phyloP scores from a whole-genome alignment of 2,113 vertebrate genomes.

The Axis porcinus region DNA sequence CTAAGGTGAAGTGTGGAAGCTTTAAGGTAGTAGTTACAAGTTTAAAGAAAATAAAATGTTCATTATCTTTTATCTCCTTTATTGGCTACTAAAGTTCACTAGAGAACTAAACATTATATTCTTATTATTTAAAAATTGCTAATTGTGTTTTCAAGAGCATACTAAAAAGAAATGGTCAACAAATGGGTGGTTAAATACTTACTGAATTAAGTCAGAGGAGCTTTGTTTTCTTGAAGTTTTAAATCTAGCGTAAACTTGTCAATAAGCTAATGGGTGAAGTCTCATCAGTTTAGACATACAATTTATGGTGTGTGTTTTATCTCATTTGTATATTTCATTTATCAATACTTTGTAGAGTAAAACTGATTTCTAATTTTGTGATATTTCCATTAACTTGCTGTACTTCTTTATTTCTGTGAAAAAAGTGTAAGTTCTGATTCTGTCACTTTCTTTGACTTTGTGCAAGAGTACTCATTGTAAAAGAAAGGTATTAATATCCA shows the following conservation, averaged over 20 bases:
- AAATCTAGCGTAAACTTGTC: background rate
- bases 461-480: background rate
- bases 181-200: background rate
- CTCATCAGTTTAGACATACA: background rate
- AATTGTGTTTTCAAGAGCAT: background rate
- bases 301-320: background rate
- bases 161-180: background rate
- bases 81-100: background rate
- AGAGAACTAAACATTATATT: background rate
- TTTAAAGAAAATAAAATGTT: background rate
- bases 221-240: background rate
- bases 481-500: background rate
- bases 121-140: background rate
- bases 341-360: background rate
- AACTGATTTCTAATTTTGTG: background rate
- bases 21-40: background rate
- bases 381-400: background rate
- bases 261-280: background rate
- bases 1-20: background rate
- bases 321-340: background rate
- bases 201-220: background rate
- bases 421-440: background rate
- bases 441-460: background rate
- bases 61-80: background rate
- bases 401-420: background rate